phyloP scores from a whole-genome alignment of 2,888 invertebrate species.

The Callyntrura guangdongensis region DNA sequence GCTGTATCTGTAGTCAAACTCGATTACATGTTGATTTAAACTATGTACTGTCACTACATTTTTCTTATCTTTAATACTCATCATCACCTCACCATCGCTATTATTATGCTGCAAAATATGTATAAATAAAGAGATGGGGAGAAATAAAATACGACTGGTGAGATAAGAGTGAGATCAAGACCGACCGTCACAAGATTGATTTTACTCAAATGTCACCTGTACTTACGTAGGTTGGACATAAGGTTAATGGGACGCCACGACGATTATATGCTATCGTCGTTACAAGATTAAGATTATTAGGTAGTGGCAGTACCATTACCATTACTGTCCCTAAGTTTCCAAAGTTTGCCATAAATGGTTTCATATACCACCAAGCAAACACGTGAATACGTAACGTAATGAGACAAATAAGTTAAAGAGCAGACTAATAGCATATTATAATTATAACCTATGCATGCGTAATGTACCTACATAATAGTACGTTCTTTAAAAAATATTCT shows the following conservation, averaged over 20 bases:
- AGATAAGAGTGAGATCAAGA: slow-evolving; percentile 62
- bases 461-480: neutral
- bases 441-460: neutral
- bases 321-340: neutral
- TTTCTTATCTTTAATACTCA: neutral
- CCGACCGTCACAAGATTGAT: slow-evolving; percentile 66
- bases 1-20: no score
- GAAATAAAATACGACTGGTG: slow-evolving; percentile 23
- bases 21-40: no score
- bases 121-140: neutral
- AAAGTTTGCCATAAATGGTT: no score
- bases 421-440: neutral
- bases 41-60: no score
- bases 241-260: slow-evolving; percentile 62
- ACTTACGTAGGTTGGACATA: slow-evolving; percentile 20
- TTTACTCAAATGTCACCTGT: slow-evolving; percentile 73
- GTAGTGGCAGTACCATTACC: neutral
- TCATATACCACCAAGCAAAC: neutral
- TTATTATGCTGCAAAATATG: slow-evolving; percentile 21
- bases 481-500: neutral
- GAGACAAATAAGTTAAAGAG: no score
- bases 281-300: neutral
- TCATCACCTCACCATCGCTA: slow-evolving; percentile 8
- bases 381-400: neutral
- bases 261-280: neutral